These are phyloP conservation scores for Menidia menidia DNA, from an alignment of 2,797 vertebrate species.

Conservation along the genomic window DNA sequence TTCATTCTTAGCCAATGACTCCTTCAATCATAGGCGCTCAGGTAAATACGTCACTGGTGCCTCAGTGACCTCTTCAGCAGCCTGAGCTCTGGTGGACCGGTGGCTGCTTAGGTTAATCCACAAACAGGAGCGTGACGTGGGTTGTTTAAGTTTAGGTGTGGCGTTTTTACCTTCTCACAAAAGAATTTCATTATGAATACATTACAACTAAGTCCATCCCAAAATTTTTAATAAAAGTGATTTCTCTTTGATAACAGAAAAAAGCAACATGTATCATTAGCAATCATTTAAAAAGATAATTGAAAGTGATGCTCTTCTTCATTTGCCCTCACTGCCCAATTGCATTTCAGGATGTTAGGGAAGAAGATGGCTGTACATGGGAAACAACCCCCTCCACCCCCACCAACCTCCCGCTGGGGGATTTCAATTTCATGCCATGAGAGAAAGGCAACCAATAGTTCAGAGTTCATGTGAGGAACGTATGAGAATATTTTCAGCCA, in stretches of 20 bases:
- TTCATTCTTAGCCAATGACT: background rate
- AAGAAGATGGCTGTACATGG: slow-evolving; percentile 52
- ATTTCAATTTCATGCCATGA: slow-evolving; percentile 68
- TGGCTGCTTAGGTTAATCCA: background rate
- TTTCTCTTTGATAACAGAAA: background rate
- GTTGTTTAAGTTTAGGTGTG: background rate
- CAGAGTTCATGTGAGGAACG: slow-evolving; percentile 69
- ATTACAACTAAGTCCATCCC: background rate
- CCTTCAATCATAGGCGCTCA: background rate
- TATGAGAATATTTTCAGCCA: slow-evolving; percentile 40
- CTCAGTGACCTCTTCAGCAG: background rate
- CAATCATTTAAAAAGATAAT: slow-evolving; percentile 46
- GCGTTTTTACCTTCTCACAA: background rate
- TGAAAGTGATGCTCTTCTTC: slow-evolving; percentile 51
- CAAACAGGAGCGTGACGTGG: background rate
- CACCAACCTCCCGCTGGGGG: slow-evolving; percentile 26
- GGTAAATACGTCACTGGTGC: background rate
- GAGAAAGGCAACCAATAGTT: slow-evolving; percentile 60
- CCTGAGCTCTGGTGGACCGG: background rate
- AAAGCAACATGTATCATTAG: slow-evolving; percentile 31
- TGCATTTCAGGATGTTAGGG: slow-evolving; percentile 59
- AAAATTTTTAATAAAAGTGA: background rate
- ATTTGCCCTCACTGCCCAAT: slow-evolving; percentile 55
- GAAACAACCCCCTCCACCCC: slow-evolving; percentile 34
- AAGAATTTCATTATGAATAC: background rate